Conservation (phyloP, 2,888 invertebrate species). For the Scrobipalpa atriplicella region DNA sequence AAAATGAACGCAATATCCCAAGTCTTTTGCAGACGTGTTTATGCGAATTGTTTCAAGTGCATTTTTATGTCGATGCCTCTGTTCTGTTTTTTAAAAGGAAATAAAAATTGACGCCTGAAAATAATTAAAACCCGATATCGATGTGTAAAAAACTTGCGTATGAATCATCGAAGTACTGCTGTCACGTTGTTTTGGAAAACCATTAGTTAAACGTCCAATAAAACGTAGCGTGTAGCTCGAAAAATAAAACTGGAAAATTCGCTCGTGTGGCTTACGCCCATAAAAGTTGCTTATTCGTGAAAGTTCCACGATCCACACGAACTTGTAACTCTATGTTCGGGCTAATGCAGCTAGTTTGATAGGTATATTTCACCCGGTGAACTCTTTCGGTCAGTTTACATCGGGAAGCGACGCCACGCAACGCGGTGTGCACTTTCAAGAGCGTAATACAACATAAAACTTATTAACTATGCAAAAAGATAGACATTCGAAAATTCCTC, state of each 20-base stretch:
- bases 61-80: slow-evolving; percentile 44
- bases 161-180: slow-evolving; percentile 60
- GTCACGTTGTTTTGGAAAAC: slow-evolving; percentile 64
- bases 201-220: slow-evolving; percentile 69
- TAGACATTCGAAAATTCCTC: too few relatives aligned
- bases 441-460: not conserved
- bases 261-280: slow-evolving; percentile 50
- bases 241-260: slow-evolving; percentile 58
- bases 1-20: slow-evolving; percentile 63
- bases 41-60: slow-evolving; percentile 51
- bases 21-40: slow-evolving; percentile 59
- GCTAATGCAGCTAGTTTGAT: slow-evolving; percentile 31
- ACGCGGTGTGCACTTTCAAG: not conserved
- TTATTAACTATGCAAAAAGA: too few relatives aligned
- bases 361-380: slow-evolving; percentile 29
- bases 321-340: slow-evolving; percentile 48
- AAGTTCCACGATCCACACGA: slow-evolving; percentile 54
- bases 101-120: slow-evolving; percentile 34
- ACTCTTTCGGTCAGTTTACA: too few relatives aligned
- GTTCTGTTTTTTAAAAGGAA: slow-evolving; percentile 18
- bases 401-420: too few relatives aligned
- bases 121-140: slow-evolving; percentile 31
- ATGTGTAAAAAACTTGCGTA: slow-evolving; percentile 43
- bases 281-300: slow-evolving; percentile 54
- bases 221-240: slow-evolving; percentile 53